A percentile compares a stretch with the other conserved stretches of the same genome.
These are phyloP conservation scores for Eubasilissa regina DNA, from an alignment of 1,140 invertebrate species.

Conservation along the genomic window DNA sequence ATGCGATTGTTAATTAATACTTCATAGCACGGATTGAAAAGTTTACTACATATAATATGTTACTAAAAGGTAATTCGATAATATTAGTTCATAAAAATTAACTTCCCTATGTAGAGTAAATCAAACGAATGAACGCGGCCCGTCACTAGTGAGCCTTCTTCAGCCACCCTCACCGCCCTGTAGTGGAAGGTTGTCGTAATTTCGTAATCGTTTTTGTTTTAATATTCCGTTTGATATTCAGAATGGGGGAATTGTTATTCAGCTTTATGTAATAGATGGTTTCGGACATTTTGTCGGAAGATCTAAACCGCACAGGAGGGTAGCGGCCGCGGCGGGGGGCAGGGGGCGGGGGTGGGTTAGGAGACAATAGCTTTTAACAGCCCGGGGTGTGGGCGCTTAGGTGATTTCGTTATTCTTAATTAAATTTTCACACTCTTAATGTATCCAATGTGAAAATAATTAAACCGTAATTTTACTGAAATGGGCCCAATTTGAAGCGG, in stretches of 20 bases:
- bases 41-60: too few species aligned
- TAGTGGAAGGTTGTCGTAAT: slow-evolving; percentile 50
- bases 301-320: slow-evolving; percentile 55
- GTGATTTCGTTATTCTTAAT: slow-evolving; percentile 60
- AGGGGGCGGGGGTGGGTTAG: neutral
- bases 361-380: slow-evolving; percentile 48
- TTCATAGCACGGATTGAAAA: too few species aligned
- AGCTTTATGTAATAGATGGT: slow-evolving; percentile 60
- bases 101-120: too few species aligned
- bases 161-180: slow-evolving; percentile 2
- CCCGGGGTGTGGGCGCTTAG: slow-evolving; percentile 30
- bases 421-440: slow-evolving; percentile 59
- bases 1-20: too few species aligned
- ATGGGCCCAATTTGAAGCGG: neutral
- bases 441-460: slow-evolving; percentile 42
- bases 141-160: slow-evolving; percentile 3
- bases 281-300: slow-evolving; percentile 56
- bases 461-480: slow-evolving; percentile 16
- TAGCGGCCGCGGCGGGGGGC: neutral
- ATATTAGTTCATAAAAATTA: too few species aligned
- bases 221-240: slow-evolving; percentile 60
- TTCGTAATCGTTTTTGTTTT: slow-evolving; percentile 61
- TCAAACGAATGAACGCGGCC: neutral
- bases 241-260: slow-evolving; percentile 58
- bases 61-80: too few species aligned